A percentile compares a stretch with the other conserved stretches of the same genome.
phyloP scores from a whole-genome alignment of 2,797 vertebrate genomes.

The Serranus cabrilla region DNA sequence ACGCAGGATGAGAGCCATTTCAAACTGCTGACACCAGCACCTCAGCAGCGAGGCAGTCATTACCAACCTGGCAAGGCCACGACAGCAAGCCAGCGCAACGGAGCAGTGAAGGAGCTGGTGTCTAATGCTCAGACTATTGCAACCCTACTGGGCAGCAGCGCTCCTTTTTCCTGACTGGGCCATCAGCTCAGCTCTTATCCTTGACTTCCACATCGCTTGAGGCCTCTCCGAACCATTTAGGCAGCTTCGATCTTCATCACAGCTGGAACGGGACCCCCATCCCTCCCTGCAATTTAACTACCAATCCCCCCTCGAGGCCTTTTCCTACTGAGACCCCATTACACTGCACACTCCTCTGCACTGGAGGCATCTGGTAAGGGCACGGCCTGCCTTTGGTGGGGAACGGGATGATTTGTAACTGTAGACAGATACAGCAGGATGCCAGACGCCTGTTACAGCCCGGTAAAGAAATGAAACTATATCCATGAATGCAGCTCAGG shows the following conservation, averaged over 20 bases:
- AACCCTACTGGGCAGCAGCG: constrained; percentile 48
- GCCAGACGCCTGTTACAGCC: constrained; percentile 48
- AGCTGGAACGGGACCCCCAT: constrained; percentile 61
- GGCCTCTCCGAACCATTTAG: constrained; percentile 57
- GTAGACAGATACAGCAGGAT: constrained; percentile 53
- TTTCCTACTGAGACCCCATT: constrained; percentile 44
- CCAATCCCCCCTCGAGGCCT: constrained; percentile 33
- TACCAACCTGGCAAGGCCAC: constrained; percentile 74
- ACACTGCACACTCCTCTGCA: constrained; percentile 37
- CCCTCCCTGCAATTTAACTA: constrained; percentile 58
- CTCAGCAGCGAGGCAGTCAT: constrained; percentile 75
- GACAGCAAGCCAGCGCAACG: constrained; percentile 61
- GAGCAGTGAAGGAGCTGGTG: constrained; percentile 63
- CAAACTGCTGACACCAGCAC: constrained; percentile 82
- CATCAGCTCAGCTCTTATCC: constrained; percentile 70
- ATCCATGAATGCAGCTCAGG: constrained; percentile 44
- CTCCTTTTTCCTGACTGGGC: constrained; percentile 46
- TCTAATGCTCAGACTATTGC: constrained; percentile 60
- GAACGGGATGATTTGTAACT: constrained; percentile 67
- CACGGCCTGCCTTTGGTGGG: constrained; percentile 37
- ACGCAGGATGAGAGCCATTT: constrained; percentile 69
- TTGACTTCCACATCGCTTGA: constrained; percentile 50
- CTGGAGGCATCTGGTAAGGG: constrained; percentile 50
- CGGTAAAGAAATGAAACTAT: constrained; percentile 45
- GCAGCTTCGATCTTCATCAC: constrained; percentile 65